phyloP scores from a whole-genome alignment of 2,113 vertebrate species.

The Leptosomus discolor region DNA sequence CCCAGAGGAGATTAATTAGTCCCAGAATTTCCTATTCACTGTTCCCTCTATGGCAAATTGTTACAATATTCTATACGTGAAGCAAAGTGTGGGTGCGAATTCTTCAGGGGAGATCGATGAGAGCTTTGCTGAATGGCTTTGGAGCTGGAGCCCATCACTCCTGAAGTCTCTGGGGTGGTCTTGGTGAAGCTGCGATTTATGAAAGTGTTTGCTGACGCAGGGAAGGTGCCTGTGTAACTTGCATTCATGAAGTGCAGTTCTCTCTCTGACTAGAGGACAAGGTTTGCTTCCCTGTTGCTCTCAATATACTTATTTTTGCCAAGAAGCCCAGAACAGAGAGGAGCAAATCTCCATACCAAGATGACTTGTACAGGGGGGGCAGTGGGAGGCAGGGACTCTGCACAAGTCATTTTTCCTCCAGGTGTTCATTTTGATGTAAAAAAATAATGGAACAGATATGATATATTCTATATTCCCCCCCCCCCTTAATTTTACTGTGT shows the following conservation, averaged over 20 bases:
- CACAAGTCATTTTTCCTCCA: background rate
- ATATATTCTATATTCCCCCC: background rate
- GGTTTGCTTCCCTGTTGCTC: background rate
- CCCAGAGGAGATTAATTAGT: background rate
- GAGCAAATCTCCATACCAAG: background rate
- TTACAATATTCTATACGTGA: fast-evolving
- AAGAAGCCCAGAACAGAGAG: background rate
- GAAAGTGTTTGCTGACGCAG: background rate
- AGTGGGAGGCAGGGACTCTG: background rate
- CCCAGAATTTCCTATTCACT: background rate
- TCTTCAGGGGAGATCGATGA: background rate
- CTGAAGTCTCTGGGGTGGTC: background rate
- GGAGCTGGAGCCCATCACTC: background rate
- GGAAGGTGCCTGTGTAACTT: background rate
- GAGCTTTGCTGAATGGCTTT: background rate
- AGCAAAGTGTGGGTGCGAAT: background rate
- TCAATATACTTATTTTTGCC: background rate
- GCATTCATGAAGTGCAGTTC: background rate
- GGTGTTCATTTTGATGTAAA: background rate
- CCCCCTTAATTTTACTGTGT: background rate
- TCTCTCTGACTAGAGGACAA: background rate
- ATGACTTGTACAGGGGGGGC: background rate
- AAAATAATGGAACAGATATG: background rate
- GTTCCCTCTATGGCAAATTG: background rate
- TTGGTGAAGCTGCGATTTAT: background rate